phyloP scores from a whole-genome alignment of 2,797 vertebrate genomes.

The Spinibarbus caldwelli region DNA sequence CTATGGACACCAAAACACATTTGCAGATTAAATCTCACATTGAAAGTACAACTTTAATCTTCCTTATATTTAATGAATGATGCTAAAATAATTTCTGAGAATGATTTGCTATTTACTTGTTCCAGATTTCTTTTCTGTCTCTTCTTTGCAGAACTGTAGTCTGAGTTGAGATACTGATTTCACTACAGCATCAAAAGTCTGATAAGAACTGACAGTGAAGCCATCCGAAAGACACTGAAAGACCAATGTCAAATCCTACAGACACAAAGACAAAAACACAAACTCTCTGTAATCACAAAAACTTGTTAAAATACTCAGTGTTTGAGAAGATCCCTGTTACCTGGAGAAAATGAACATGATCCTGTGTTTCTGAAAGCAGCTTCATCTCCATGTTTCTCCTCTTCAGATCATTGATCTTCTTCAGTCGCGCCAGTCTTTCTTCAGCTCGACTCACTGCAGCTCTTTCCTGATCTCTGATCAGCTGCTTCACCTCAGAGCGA shows the following conservation, averaged over 20 bases:
- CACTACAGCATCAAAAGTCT: not conserved
- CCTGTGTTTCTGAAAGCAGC: not conserved
- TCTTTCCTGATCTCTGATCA: too few species aligned
- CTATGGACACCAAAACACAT: too few species aligned
- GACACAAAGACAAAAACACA: not conserved
- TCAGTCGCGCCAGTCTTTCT: too few species aligned
- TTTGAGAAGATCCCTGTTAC: not conserved
- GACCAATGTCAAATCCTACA: not conserved
- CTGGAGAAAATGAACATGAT: not conserved
- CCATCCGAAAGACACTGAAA: not conserved
- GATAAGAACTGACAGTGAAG: not conserved
- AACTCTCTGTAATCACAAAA: not conserved
- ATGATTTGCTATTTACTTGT: not conserved
- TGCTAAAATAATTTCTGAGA: too few species aligned
- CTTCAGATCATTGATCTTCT: too few species aligned
- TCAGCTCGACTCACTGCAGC: too few species aligned
- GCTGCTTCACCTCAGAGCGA: too few species aligned
- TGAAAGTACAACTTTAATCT: too few species aligned
- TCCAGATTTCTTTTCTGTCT: not conserved
- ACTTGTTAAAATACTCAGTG: not conserved
- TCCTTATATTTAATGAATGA: too few species aligned
- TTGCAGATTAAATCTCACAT: too few species aligned
- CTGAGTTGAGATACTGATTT: conserved; percentile 24
- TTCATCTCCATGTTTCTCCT: not conserved
- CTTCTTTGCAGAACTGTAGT: not conserved